phyloP scores from a whole-genome alignment of 2,113 vertebrate genomes.

The Saimiri boliviensis region DNA sequence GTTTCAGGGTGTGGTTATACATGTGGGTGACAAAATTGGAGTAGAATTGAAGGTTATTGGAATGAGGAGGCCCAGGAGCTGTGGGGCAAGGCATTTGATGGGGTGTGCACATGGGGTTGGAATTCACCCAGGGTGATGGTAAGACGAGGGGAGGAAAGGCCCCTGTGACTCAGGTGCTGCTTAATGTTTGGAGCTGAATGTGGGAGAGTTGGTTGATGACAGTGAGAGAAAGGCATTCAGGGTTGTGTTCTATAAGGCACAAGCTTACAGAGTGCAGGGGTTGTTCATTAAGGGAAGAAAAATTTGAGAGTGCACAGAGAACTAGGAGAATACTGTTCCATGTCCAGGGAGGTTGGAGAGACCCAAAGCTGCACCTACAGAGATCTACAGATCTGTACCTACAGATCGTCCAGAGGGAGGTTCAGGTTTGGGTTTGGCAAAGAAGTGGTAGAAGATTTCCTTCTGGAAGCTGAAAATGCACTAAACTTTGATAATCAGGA shows the following conservation, averaged over 20 bases:
- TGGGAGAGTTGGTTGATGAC: neutral
- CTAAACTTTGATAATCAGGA: neutral
- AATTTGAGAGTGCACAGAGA: neutral
- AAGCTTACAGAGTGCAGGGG: neutral
- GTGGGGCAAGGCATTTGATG: neutral
- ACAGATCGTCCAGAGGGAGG: too few relatives aligned
- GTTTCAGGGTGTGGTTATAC: constrained; percentile 59
- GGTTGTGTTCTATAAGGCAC: neutral
- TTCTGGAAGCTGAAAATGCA: neutral
- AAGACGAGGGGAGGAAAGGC: neutral
- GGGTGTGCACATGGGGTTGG: neutral
- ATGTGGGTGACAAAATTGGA: constrained; percentile 2
- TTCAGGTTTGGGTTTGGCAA: neutral
- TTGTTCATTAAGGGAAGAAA: neutral
- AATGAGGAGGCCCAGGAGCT: neutral
- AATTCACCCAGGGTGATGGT: neutral
- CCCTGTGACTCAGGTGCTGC: constrained; percentile 5
- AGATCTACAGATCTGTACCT: too few relatives aligned
- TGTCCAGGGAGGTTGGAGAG: neutral
- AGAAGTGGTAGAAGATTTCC: neutral
- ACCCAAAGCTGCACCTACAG: neutral
- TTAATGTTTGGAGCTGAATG: neutral
- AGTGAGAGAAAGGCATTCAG: neutral
- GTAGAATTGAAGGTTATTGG: constrained; percentile 21
- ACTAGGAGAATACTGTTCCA: neutral